These are phyloP conservation scores for Cheilosia vulpina DNA, from an alignment of 2,888 invertebrate species.

Conservation along the genomic window DNA sequence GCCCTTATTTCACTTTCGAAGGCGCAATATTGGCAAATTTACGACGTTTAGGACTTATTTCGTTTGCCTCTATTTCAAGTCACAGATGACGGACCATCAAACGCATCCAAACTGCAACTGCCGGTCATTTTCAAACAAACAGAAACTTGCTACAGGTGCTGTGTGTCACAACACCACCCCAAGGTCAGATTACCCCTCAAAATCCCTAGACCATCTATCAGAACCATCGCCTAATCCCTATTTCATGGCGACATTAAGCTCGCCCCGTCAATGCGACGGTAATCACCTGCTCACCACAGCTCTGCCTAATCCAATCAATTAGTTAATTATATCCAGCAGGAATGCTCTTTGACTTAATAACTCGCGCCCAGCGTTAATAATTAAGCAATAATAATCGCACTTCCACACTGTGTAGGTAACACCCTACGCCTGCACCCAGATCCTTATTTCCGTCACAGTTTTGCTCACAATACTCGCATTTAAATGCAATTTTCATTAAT, in stretches of 20 bases:
- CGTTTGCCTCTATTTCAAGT: too few species aligned
- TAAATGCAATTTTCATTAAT: conserved; percentile 52
- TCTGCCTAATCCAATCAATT: conserved; percentile 32
- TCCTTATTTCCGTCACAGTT: not conserved
- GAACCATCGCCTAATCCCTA: not conserved
- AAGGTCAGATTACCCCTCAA: too few species aligned
- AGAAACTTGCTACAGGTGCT: too few species aligned
- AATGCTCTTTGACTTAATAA: conserved; percentile 5
- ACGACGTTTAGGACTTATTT: too few species aligned
- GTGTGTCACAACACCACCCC: too few species aligned
- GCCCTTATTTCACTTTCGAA: too few species aligned
- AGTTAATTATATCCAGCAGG: conserved; percentile 30
- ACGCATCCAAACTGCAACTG: too few species aligned
- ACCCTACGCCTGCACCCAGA: not conserved
- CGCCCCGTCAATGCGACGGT: not conserved
- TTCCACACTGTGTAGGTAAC: not conserved
- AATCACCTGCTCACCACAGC: not conserved
- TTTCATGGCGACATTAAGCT: not conserved
- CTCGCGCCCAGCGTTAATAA: conserved; percentile 40
- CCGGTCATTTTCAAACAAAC: too few species aligned
- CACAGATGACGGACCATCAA: too few species aligned
- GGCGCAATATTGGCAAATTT: too few species aligned
- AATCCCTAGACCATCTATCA: not conserved
- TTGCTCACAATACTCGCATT: not conserved
- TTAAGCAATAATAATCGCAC: conserved; percentile 50